phyloP scores from a whole-genome alignment of 2,888 invertebrate genomes.

The Acronicta leporina region DNA sequence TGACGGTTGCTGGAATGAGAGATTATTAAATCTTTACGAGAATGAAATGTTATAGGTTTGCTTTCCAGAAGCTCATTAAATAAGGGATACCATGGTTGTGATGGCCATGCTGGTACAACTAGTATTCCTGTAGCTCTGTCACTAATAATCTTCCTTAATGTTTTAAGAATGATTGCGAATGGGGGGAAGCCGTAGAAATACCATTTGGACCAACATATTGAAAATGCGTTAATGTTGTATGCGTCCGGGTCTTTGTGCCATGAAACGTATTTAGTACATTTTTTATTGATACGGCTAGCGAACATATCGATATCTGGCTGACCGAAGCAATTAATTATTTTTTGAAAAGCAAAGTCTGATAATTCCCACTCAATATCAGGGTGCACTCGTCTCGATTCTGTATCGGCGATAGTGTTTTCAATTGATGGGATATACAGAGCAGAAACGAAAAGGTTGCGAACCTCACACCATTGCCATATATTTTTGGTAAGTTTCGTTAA shows the following conservation, averaged over 20 bases:
- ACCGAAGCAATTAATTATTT: not conserved
- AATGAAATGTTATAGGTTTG: too few relatives aligned
- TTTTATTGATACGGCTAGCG: conserved; percentile 13
- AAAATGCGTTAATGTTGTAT: conserved; percentile 4
- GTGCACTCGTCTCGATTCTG: conserved; percentile 11
- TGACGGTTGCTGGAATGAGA: too few relatives aligned
- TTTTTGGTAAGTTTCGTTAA: not conserved
- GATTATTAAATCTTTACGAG: too few relatives aligned
- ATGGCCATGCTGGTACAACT: not conserved
- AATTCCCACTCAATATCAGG: conserved; percentile 8
- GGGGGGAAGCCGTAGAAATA: conserved; percentile 12
- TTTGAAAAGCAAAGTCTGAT: not conserved
- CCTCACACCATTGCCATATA: conserved; percentile 12
- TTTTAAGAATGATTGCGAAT: conserved; percentile 7
- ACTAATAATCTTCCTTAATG: not conserved
- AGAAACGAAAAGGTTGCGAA: conserved; percentile 4
- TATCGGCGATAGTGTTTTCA: conserved; percentile 13
- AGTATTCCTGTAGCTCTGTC: not conserved
- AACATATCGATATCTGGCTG: conserved; percentile 9
- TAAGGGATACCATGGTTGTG: conserved; percentile 32
- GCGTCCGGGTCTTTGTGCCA: conserved; percentile 10
- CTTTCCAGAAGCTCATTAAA: conserved; percentile 8
- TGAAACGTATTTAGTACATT: conserved; percentile 13
- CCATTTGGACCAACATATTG: conserved; percentile 13
- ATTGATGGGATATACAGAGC: conserved; percentile 7